These are phyloP conservation scores for Scotopteryx bipunctaria DNA, from an alignment of 2,888 invertebrate genomes.

Conservation along the genomic window DNA sequence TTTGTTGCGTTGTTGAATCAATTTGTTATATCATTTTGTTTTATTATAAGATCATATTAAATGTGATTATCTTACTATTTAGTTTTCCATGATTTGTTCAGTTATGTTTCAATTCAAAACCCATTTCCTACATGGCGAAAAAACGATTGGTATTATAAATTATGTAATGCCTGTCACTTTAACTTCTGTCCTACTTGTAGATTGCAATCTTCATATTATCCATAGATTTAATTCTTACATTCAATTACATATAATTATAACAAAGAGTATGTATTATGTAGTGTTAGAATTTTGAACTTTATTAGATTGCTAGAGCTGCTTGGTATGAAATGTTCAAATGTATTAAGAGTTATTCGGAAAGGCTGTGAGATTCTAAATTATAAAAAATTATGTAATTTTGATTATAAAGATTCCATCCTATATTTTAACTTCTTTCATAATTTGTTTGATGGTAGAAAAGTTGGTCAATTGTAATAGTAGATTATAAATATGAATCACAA, in stretches of 20 bases:
- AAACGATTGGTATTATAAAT: neutral
- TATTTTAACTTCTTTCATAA: conserved; percentile 7
- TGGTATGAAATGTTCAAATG: conserved; percentile 12
- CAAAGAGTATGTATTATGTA: conserved; percentile 1
- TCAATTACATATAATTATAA: too few relatives aligned
- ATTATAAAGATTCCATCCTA: conserved; percentile 22
- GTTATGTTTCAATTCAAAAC: neutral
- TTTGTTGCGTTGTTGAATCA: conserved; percentile 30
- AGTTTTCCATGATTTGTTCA: conserved; percentile 6
- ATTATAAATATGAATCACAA: conserved; percentile 1
- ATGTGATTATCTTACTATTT: conserved; percentile 23
- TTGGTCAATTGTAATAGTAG: conserved; percentile 21
- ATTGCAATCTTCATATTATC: too few relatives aligned
- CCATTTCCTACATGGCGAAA: neutral
- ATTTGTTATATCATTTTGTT: conserved; percentile 36
- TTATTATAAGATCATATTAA: conserved; percentile 28
- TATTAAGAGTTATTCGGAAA: conserved; percentile 15
- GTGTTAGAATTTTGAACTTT: conserved; percentile 10
- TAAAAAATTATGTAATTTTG: conserved; percentile 9
- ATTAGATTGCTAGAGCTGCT: conserved; percentile 24
- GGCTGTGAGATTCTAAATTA: conserved; percentile 26
- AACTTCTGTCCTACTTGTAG: neutral
- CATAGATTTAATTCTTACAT: too few relatives aligned
- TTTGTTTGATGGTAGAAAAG: conserved; percentile 18
- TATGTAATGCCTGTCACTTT: neutral